Conservation (phyloP, 2,888 invertebrate genomes). For the Andrena camellia region DNA sequence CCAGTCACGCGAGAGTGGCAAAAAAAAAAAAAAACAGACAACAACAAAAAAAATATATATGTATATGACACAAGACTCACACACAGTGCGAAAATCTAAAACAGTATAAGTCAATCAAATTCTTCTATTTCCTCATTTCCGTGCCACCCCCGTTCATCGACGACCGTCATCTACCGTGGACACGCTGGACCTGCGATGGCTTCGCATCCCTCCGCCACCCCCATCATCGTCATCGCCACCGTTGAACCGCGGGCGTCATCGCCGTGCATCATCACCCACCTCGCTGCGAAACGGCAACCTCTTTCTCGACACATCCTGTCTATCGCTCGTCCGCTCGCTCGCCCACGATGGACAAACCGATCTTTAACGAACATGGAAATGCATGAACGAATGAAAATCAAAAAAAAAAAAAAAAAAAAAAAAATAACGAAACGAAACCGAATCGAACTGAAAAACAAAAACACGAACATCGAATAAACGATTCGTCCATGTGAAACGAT, state of each 20-base stretch:
- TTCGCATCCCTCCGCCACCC: slow-evolving; percentile 58
- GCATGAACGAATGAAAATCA: not conserved
- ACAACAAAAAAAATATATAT: slow-evolving; percentile 44
- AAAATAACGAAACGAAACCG: not conserved
- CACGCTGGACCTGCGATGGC: slow-evolving; percentile 54
- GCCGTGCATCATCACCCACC: slow-evolving; percentile 28
- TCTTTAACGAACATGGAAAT: slow-evolving; percentile 28
- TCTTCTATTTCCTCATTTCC: slow-evolving; percentile 85
- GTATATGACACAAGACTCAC: slow-evolving; percentile 65
- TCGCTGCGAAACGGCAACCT: slow-evolving; percentile 34
- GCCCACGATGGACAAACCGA: slow-evolving; percentile 7
- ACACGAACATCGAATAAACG: slow-evolving; percentile 36
- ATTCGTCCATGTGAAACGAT: slow-evolving; percentile 47
- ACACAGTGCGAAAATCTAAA: slow-evolving; percentile 64
- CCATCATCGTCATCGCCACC: slow-evolving; percentile 50
- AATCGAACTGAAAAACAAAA: not conserved
- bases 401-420: slow-evolving; percentile 3
- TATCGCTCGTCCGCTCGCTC: slow-evolving; percentile 24
- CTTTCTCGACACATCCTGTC: slow-evolving; percentile 38
- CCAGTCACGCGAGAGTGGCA: slow-evolving; percentile 32
- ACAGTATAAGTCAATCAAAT: slow-evolving; percentile 81
- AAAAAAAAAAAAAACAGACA: slow-evolving; percentile 20
- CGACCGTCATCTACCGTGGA: slow-evolving; percentile 57
- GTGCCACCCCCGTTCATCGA: slow-evolving; percentile 75
- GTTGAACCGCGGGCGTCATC: slow-evolving; percentile 47